Percentiles rank a stretch among this genome's conserved stretches.
Evolutionary conservation across 92 coral and sea anemone species (phyloP).

Genomic region (Paragorgia papillata): DNA sequence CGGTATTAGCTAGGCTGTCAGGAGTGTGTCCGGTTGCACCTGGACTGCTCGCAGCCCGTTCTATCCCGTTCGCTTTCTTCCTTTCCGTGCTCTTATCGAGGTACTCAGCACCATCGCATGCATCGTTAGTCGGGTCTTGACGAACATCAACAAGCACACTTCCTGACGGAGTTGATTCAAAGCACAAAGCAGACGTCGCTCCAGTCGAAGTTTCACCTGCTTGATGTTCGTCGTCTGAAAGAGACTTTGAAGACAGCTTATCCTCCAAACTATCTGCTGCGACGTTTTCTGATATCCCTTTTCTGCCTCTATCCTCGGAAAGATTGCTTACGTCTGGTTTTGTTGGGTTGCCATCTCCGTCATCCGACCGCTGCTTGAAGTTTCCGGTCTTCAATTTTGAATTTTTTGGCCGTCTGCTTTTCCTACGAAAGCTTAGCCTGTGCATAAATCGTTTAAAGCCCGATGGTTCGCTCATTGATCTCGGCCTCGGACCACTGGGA

Average conservation of each 20-base stretch:
- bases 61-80: background rate
- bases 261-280: background rate
- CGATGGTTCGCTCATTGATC: constrained; percentile 47
- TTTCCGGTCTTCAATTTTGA: constrained; percentile 28
- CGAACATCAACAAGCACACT: background rate
- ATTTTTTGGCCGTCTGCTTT: constrained; percentile 38
- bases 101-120: background rate
- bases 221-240: background rate
- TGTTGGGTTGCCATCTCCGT: background rate
- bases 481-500: constrained; percentile 39
- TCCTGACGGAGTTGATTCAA: too few species aligned
- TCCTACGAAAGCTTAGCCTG: constrained; percentile 33
- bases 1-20: background rate
- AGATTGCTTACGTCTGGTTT: background rate
- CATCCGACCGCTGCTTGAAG: background rate
- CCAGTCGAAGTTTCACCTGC: background rate
- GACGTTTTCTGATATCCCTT: background rate
- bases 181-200: background rate
- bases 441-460: constrained; percentile 46
- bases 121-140: background rate
- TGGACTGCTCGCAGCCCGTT: background rate
- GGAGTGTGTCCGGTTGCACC: background rate
- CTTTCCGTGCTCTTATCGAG: too few species aligned
- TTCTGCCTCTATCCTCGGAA: background rate
- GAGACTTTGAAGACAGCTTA: background rate